Evolutionary conservation across 2,113 vertebrate species (phyloP), one percentile per base, ranked within the genome.

Genomic region (Pungitius pungitius): DNA sequence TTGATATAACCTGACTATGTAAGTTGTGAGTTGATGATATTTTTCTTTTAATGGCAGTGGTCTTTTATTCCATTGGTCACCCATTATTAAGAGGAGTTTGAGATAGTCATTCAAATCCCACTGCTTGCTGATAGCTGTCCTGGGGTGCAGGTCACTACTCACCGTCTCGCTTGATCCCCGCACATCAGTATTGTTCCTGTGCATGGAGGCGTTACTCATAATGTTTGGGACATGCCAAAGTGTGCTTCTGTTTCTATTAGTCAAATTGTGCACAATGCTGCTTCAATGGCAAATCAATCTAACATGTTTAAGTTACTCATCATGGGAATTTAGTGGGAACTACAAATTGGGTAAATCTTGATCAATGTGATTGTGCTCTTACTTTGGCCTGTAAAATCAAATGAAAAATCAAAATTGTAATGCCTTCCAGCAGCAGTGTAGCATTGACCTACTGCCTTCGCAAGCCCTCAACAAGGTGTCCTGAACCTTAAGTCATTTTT

Each of bases 51-150:
- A 56, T 77, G 62, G 60, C 78, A 73, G 54, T 79, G 81, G 81
- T 83, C 47, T 85, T 81, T 64, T 35, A 87, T 89, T 86, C 90
- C 85, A 87, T 63, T 73, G 81, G 85, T 72, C 86, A 88, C 77
- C 84, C 86, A 90, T 91, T 89, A 88, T 66, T 85, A 90, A 92
- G 74, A 84, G 33, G 57, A 59, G 58, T 43, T 69, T 63, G 27
- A 69, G 49, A 70, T 71, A 73, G 56, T 59, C 30, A 73, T 68
- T 26, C 42, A 75, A 85, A 74, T 78, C 56, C 75, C 80, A 83
- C 80, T 86, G 89, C 90, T 90, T 88, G 90, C 85, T 91, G 86
- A 80, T 84, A 77, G 86, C 67, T 85, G 89, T 92, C 78, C 66
- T 78, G 71, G 84, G 78, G 85, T 85, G 83, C 85, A 84, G 88